Conservation (phyloP, 2,113 vertebrate species). For the Myocastor coypus region DNA sequence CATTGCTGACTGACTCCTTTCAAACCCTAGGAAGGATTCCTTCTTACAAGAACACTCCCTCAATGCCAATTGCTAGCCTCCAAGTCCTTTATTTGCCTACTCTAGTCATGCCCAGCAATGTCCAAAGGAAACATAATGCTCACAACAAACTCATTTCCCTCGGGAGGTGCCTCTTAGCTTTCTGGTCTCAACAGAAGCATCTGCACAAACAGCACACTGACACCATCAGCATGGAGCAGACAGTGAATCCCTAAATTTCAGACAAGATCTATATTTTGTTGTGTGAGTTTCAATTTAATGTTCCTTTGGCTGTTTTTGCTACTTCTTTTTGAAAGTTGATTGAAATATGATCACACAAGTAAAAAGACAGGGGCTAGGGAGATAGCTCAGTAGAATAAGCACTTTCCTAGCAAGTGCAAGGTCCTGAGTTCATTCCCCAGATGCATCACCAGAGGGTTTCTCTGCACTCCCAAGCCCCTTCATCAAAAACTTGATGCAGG, state of each 20-base stretch:
- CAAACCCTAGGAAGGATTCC: neutral
- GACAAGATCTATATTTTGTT: neutral
- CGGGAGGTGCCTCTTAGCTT: neutral
- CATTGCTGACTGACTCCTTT: neutral
- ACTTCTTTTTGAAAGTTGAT: conserved; percentile 5
- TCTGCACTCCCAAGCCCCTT: neutral
- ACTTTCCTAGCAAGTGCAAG: too few relatives aligned
- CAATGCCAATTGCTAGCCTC: neutral
- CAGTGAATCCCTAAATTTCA: too few relatives aligned
- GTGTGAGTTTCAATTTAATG: neutral
- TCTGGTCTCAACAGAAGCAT: neutral
- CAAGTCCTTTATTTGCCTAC: neutral
- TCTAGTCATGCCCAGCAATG: neutral
- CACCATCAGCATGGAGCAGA: neutral
- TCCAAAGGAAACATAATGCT: conserved; percentile 8
- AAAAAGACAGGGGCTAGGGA: neutral
- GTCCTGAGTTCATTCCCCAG: too few relatives aligned
- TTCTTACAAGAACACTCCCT: neutral
- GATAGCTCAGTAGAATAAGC: too few relatives aligned
- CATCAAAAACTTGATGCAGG: neutral
- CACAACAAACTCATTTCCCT: neutral
- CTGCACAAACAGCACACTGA: neutral
- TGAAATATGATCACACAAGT: neutral
- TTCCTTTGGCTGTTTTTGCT: neutral
- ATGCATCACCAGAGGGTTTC: neutral